Base-by-base conservation (phyloP, 2,888 invertebrate genomes). In the Hipparchia sbordonii region DNA sequence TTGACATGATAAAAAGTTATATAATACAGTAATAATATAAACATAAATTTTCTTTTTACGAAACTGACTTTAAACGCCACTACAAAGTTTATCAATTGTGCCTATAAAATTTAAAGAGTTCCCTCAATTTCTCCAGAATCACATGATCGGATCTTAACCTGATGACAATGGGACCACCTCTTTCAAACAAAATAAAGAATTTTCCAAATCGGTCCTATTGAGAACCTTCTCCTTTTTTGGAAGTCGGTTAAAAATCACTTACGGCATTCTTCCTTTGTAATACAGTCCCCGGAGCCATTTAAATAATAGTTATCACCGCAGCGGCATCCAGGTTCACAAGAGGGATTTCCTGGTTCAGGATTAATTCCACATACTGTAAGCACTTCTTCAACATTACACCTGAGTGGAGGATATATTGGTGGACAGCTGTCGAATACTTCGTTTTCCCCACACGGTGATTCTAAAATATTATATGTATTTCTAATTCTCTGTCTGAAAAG, bases 381-480 rank as follows among this genome's bases (percentile, higher is more conserved):
- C 7, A 60, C 56, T 61, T 72, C 63, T 23, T 69, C 8, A 5
- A 72, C 62, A 62, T 68, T 67, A 39, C 73, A 73, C 33, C 52
- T 46, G 48, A 52, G 54, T 33, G 70, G 71, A n/a, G 70, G 73
- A 46, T 70, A 61, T 46, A 61, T 61, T 51, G 54, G 46, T 13
- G 70, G 73, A 12, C 65, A 67, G 46, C 56, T 54, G 51, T 68
- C 71, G 59, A 68, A 74, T 9, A 68, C 60, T 48, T 74, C 71
- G 59, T 71, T 63, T 13, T 10, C 7, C 0, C 71, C 68, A 51
- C 73, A 74, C n/a, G 12, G 23, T 10, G 33, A 4, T 5, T 33
- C 65, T 61, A 13, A 45, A 46, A 46, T 61, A 8, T 12, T 13
- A 23, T 23, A 23, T 1, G 23, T 23, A 23, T 23, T 23, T 23